Evolutionary conservation across 2,888 invertebrate genomes (phyloP).

Genomic region (Ophioninae sp.): DNA sequence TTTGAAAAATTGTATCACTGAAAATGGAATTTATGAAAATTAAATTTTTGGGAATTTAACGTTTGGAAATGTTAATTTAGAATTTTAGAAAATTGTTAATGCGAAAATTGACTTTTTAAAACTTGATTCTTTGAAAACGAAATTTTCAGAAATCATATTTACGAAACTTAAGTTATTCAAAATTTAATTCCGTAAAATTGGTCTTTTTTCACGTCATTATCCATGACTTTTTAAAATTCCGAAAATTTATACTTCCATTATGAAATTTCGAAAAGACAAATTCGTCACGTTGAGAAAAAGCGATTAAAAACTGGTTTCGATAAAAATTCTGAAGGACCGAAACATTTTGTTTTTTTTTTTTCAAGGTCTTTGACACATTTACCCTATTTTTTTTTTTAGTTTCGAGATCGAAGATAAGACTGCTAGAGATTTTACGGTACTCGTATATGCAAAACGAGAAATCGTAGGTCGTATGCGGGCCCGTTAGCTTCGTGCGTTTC

Average conservation of each 20-base stretch:
- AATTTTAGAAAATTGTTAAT: no score
- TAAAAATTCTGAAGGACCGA: not conserved
- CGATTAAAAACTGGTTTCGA: not conserved
- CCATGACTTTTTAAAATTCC: not conserved
- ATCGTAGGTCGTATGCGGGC: not conserved
- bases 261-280: not conserved
- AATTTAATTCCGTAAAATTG: no score
- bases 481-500: not conserved
- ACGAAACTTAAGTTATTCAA: no score
- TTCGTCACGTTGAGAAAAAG: not conserved
- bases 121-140: no score
- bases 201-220: no score
- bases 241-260: not conserved
- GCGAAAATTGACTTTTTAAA: no score
- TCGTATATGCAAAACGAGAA: conserved; percentile 33
- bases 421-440: conserved; percentile 5
- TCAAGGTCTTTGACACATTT: not conserved
- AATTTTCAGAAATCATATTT: no score
- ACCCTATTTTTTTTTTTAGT: not conserved
- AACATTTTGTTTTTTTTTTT: not conserved
- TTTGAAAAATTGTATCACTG: no score
- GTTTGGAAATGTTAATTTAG: no score
- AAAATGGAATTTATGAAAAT: no score
- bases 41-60: no score
- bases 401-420: not conserved